Conservation (phyloP, 1,140 invertebrate genomes). For the Brachionus koreanus region DNA sequence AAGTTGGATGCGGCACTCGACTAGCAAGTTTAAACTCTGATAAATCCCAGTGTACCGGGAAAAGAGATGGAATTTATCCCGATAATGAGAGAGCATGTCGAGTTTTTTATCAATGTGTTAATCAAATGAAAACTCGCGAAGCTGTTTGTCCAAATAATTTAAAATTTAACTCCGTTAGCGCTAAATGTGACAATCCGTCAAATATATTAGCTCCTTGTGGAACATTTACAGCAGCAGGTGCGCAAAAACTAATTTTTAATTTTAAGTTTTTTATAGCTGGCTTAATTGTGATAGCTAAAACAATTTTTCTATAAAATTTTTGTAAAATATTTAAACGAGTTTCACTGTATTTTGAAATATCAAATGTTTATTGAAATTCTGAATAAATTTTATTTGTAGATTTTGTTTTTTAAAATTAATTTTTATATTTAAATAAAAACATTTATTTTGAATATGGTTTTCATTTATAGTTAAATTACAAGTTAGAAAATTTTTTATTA, state of each 20-base stretch:
- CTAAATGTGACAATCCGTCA: constrained; percentile 8
- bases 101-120: constrained; percentile 38
- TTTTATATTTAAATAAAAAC: not conserved
- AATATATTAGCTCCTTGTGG: constrained; percentile 32
- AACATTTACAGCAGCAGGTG: not conserved
- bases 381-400: not conserved
- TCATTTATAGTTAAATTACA: no score
- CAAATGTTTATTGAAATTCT: not conserved
- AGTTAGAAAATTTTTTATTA: no score
- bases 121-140: constrained; percentile 31
- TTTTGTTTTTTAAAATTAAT: not conserved
- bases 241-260: not conserved
- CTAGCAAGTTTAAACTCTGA: constrained; percentile 10
- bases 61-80: constrained; percentile 41
- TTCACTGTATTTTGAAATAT: not conserved
- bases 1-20: constrained; percentile 23
- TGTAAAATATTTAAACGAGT: not conserved
- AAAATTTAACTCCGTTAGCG: constrained; percentile 34
- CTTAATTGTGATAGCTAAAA: not conserved
- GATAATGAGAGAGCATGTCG: constrained; percentile 18
- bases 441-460: not conserved
- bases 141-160: constrained; percentile 15
- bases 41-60: constrained; percentile 9
- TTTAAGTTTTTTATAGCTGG: not conserved
- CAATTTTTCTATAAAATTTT: not conserved